phyloP scores from a whole-genome alignment of 2,797 vertebrate species.

The Typhlichthys subterraneus region DNA sequence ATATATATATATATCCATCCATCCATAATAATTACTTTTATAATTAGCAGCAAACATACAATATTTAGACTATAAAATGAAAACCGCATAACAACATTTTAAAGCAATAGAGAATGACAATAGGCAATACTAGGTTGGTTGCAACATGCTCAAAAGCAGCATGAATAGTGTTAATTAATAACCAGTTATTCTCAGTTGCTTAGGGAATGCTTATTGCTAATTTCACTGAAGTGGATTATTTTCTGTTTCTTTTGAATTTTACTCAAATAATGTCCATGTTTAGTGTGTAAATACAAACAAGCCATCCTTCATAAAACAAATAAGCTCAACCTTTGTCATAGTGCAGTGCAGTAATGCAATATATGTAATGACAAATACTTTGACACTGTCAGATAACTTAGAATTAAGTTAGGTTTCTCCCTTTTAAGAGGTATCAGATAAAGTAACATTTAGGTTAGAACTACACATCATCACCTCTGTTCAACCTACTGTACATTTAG shows the following conservation, averaged over 20 bases:
- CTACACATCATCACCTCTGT: too few relatives aligned
- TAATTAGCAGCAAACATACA: conserved; percentile 3
- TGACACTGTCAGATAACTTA: too few relatives aligned
- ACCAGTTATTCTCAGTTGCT: neutral
- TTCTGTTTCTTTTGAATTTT: too few relatives aligned
- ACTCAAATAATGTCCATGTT: neutral
- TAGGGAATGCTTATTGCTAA: neutral
- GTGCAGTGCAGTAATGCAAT: too few relatives aligned
- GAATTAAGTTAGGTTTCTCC: too few relatives aligned
- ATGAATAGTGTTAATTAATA: conserved; percentile 14
- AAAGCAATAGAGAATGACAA: neutral
- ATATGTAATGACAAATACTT: too few relatives aligned
- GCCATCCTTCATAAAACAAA: too few relatives aligned
- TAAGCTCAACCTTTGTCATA: too few relatives aligned
- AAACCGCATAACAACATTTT: neutral
- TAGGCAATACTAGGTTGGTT: conserved; percentile 22
- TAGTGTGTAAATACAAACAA: neutral
- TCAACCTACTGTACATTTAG: too few relatives aligned
- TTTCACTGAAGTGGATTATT: neutral
- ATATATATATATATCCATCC: too few relatives aligned
- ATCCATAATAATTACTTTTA: neutral
- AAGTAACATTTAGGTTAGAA: too few relatives aligned
- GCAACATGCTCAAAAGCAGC: conserved; percentile 10
- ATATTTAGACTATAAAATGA: neutral
- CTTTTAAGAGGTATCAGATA: too few relatives aligned